Conservation (phyloP, 2,797 vertebrate species). For the Lates japonicus region DNA sequence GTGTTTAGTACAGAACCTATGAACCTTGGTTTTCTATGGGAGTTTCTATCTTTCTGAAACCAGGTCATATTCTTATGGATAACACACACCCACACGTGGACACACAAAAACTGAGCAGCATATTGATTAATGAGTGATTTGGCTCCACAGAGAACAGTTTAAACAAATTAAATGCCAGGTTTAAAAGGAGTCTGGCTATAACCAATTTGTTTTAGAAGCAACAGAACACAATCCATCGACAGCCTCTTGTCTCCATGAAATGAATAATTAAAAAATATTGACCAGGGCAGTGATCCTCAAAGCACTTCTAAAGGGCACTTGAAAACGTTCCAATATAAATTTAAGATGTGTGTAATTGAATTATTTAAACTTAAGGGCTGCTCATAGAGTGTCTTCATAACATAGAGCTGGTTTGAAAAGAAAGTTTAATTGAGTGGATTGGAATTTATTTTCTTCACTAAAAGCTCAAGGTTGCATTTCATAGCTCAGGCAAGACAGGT, state of each 20-base stretch:
- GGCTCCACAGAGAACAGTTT: neutral
- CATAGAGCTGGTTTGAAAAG: neutral
- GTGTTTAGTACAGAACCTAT: neutral
- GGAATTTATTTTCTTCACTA: neutral
- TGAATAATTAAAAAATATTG: neutral
- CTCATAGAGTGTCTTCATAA: neutral
- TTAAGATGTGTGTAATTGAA: neutral
- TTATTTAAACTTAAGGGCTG: neutral
- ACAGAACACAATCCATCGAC: neutral
- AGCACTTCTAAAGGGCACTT: neutral
- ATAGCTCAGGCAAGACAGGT: neutral
- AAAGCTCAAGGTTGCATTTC: neutral
- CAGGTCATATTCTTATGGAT: neutral
- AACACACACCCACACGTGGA: neutral
- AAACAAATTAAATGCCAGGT: neutral
- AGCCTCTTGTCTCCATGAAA: neutral
- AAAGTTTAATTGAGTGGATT: neutral
- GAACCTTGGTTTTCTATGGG: neutral
- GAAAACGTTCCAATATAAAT: neutral
- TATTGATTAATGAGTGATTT: conserved; percentile 11
- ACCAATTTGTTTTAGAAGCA: conserved; percentile 9
- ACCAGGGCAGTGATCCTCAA: neutral
- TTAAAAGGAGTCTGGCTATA: neutral
- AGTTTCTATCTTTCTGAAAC: neutral
- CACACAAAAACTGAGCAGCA: neutral